phyloP scores from a whole-genome alignment of 2,888 invertebrate genomes.

The Acrobasis suavella region DNA sequence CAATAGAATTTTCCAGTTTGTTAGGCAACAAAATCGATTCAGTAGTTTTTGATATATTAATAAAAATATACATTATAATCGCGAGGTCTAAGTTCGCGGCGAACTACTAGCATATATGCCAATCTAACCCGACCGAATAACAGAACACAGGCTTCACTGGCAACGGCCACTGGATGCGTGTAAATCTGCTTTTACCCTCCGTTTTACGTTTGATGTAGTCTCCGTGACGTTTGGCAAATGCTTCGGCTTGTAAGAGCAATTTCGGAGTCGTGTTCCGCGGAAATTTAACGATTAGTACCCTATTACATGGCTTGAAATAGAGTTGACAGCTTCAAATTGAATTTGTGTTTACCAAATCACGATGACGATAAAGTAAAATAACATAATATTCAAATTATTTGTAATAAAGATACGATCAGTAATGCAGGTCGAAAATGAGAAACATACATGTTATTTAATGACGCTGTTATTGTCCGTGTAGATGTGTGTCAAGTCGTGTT shows the following conservation, averaged over 20 bases:
- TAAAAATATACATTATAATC: too few relatives aligned
- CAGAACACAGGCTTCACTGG: too few relatives aligned
- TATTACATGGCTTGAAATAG: not conserved
- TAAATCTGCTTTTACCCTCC: conserved; percentile 40
- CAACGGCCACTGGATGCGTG: too few relatives aligned
- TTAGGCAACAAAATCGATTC: too few relatives aligned
- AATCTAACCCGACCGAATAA: too few relatives aligned
- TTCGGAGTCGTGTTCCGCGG: conserved; percentile 21
- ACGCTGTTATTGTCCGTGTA: not conserved
- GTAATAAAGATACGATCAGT: not conserved
- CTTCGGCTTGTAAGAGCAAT: conserved; percentile 38
- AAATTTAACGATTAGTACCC: conserved; percentile 7
- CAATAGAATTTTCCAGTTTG: too few relatives aligned
- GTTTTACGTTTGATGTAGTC: conserved; percentile 56
- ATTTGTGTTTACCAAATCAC: not conserved
- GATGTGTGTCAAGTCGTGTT: not conserved
- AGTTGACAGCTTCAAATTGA: not conserved
- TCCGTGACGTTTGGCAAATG: conserved; percentile 46
- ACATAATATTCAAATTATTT: not conserved
- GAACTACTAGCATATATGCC: too few relatives aligned
- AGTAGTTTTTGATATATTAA: too few relatives aligned
- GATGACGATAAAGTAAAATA: not conserved
- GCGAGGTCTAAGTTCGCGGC: too few relatives aligned
- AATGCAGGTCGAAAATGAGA: not conserved
- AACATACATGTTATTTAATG: not conserved